A percentile compares a stretch with the other conserved stretches of the same genome.
Evolutionary conservation across 2,113 vertebrate genomes (phyloP).

Genomic region (Xiphophorus hellerii): DNA sequence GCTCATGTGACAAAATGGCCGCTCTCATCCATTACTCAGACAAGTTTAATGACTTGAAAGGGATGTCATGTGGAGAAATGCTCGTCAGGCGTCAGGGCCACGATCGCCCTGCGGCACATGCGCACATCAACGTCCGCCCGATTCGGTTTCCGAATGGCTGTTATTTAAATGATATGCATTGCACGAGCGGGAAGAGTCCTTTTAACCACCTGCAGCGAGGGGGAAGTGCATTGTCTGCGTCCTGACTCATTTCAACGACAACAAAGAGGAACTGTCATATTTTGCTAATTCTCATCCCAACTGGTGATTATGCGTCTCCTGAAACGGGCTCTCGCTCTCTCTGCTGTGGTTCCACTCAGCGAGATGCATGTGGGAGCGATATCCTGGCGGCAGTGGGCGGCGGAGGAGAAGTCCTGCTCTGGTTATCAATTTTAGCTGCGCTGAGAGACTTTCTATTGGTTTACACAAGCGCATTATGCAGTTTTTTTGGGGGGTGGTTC

Average conservation of each 20-base stretch:
- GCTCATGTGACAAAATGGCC: not conserved
- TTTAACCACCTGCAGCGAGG: slow-evolving; percentile 5
- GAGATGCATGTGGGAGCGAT: slow-evolving; percentile 27
- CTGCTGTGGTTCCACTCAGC: slow-evolving; percentile 1
- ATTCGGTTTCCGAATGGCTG: slow-evolving; percentile 27
- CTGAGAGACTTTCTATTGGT: slow-evolving; percentile 39
- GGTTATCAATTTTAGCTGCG: slow-evolving; percentile 35
- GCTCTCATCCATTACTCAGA: slow-evolving; percentile 1
- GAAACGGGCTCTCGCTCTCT: slow-evolving; percentile 21
- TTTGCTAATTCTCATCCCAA: slow-evolving; percentile 36
- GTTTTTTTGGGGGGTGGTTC: not conserved
- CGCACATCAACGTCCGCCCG: slow-evolving; percentile 3
- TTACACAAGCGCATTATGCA: slow-evolving; percentile 11
- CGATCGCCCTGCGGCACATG: not conserved
- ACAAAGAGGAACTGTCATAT: slow-evolving; percentile 44
- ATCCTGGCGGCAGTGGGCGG: slow-evolving; percentile 34
- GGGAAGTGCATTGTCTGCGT: slow-evolving; percentile 25
- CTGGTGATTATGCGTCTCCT: slow-evolving; percentile 40
- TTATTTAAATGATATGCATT: slow-evolving; percentile 31
- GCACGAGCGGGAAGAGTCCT: not conserved
- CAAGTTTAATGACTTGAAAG: not conserved
- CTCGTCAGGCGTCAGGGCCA: not conserved
- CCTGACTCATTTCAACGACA: slow-evolving; percentile 40
- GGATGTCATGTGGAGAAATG: not conserved
- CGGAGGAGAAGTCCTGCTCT: slow-evolving; percentile 11